Conservation (phyloP, 1,140 invertebrate species). For the Scaptomyza hsui region DNA sequence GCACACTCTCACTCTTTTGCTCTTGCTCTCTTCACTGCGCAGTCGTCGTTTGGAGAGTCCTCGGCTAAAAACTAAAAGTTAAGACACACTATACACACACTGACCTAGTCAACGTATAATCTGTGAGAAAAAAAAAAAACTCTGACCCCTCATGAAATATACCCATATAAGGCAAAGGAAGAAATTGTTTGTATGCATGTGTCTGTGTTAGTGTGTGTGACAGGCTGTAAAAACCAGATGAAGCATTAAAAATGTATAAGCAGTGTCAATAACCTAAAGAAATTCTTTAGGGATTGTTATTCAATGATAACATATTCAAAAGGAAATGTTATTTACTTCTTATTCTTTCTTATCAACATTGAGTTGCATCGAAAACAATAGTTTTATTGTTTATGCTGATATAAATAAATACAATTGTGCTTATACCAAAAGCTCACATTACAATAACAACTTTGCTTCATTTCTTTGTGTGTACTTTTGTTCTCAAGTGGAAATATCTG, state of each 20-base stretch:
- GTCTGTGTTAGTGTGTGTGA: conserved; percentile 5
- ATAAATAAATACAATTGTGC: background rate
- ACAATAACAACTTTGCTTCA: conserved; percentile 31
- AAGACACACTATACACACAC: conserved; percentile 68
- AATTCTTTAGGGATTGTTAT: background rate
- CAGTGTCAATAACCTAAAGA: conserved; percentile 11
- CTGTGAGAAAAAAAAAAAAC: background rate
- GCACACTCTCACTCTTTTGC: conserved; percentile 1
- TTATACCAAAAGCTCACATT: conserved; percentile 50
- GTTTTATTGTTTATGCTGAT: background rate
- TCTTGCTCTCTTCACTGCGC: conserved; percentile 41
- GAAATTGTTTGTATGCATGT: background rate
- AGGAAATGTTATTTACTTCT: background rate
- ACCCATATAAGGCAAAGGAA: conserved; percentile 70
- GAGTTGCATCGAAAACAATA: conserved; percentile 1
- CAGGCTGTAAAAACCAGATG: background rate
- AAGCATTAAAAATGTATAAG: background rate
- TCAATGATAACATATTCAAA: conserved; percentile 2
- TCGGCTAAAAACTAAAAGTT: conserved; percentile 43
- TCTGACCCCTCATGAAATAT: conserved; percentile 41
- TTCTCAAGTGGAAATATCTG: conserved; percentile 12
- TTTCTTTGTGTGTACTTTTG: background rate
- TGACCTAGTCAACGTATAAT: conserved; percentile 74
- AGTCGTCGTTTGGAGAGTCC: conserved; percentile 37
- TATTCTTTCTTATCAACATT: background rate